Base-by-base conservation (phyloP, 2,888 invertebrate species). In the Temnothorax ravouxi region DNA sequence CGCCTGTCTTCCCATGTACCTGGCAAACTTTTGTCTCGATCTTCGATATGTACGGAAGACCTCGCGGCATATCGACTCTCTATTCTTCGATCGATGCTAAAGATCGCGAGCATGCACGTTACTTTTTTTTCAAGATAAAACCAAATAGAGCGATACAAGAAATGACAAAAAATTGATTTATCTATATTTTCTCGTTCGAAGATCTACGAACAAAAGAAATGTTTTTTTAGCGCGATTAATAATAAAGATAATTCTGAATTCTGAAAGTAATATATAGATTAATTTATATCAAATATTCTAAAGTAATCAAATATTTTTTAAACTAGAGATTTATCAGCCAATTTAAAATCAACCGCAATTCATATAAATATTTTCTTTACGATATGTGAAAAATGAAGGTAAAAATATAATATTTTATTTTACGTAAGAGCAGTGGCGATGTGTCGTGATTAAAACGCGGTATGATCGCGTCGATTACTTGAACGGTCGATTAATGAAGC, bases 31-130 rank as follows among this genome's bases (percentile, higher is more conserved):
- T 93, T 92, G 92, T 93, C 92, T 92, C 76, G 86, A 88, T 89
- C 90, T 86, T 86, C 86, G 85, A 83, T 90, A 90, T 86, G 85
- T 71, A 84, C 86, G 89, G 88, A 90, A 89, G 88, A 87, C 64
- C 71, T 76, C 18, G 71, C 85, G 77, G 69, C 87, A 84, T 87
- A 82, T 88, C 87, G 61, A 50, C 34, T 67, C 81, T 66, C 74
- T 50, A 38, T 52, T 74, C 62, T 79, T 56, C 76, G 54, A 82
- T 77, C 90, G 84, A 91, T 89, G 87, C 87, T 96, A 96, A 96
- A 89, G 86, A 89, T 95, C 87, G 95, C 93, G 89, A 94, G 79
- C 84, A 95, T 82, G 1, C n/a, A 50, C 18, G n/a, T 52, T 62
- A 3, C 5, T 25, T 72, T 29, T 59, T 59, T 47, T 59, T 75